Percentiles rank a stretch among this genome's conserved stretches.
These are phyloP conservation scores for Gambelia wislizenii DNA, from an alignment of 2,797 vertebrate species.

Conservation along the genomic window DNA sequence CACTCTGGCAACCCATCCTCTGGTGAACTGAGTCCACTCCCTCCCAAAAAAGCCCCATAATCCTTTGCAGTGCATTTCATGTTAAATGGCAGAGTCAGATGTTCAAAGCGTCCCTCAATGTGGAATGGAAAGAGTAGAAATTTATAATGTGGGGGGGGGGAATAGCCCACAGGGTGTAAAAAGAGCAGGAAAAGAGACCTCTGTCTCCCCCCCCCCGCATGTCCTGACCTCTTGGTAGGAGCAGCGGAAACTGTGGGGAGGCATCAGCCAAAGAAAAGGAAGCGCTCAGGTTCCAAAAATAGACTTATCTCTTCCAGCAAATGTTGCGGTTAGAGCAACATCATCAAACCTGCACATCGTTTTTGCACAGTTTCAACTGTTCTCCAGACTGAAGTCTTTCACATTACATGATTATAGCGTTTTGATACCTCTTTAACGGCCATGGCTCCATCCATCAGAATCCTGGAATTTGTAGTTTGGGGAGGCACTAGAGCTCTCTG, in stretches of 20 bases:
- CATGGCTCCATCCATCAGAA: too few relatives aligned
- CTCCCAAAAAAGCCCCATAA: not conserved
- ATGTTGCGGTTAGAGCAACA: not conserved
- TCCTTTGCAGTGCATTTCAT: not conserved
- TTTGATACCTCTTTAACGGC: too few relatives aligned
- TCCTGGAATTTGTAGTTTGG: too few relatives aligned
- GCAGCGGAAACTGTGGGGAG: not conserved
- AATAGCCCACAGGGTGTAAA: too few relatives aligned
- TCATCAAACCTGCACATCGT: not conserved
- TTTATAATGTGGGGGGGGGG: not conserved
- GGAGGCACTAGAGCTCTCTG: too few relatives aligned
- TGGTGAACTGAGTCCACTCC: not conserved
- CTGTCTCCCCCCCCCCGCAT: too few relatives aligned
- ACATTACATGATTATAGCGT: too few relatives aligned
- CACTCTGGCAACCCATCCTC: too few relatives aligned
- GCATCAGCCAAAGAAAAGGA: not conserved
- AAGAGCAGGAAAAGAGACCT: not conserved
- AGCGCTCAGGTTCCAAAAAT: not conserved
- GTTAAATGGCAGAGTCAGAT: not conserved
- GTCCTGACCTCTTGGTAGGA: not conserved
- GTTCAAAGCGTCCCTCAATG: not conserved
- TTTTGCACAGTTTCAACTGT: not conserved
- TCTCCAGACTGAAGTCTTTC: not conserved
- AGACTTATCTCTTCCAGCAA: constrained; percentile 17
- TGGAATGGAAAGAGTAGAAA: too few relatives aligned